Percentiles rank a stretch among this genome's conserved stretches.
These are phyloP conservation scores for Trypoxylus dichotomus DNA, from an alignment of 1,140 invertebrate genomes.

Conservation along the genomic window DNA sequence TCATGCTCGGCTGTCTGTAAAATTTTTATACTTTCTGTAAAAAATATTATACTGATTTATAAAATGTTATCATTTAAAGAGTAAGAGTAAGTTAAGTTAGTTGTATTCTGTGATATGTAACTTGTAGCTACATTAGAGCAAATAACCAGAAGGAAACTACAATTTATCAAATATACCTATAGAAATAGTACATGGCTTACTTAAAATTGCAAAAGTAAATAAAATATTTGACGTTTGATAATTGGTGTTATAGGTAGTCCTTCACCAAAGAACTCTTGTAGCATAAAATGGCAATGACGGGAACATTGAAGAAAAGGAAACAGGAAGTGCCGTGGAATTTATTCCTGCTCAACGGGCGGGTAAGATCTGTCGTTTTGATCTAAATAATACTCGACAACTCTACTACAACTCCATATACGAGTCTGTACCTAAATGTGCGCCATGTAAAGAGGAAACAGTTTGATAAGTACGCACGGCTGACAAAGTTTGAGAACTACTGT, in stretches of 20 bases:
- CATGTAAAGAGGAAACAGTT: too few species aligned
- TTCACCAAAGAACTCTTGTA: conserved; percentile 41
- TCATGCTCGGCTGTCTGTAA: conserved; percentile 13
- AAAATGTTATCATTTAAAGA: conserved; percentile 32
- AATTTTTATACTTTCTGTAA: not conserved
- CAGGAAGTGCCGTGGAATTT: conserved; percentile 48
- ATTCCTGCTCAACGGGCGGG: conserved; percentile 28
- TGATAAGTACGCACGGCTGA: too few species aligned
- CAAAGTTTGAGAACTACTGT: too few species aligned
- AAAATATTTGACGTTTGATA: conserved; percentile 48
- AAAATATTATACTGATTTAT: conserved; percentile 21
- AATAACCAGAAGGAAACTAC: not conserved
- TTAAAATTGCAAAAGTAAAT: conserved; percentile 39
- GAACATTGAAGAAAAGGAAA: conserved; percentile 49
- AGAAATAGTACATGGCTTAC: conserved; percentile 43
- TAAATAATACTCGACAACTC: conserved; percentile 45
- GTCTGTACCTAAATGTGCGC: too few species aligned
- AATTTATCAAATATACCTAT: not conserved
- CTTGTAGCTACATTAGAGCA: not conserved
- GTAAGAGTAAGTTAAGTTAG: not conserved
- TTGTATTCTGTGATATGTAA: conserved; percentile 14
- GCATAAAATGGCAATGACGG: conserved; percentile 47
- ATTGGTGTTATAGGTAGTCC: conserved; percentile 44
- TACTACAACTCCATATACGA: conserved; percentile 36
- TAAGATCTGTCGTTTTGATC: conserved; percentile 34